Evolutionary conservation across 1,140 invertebrate species (phyloP), one percentile per base, ranked within the genome.

Genomic region (Heliconius hewitsoni): DNA sequence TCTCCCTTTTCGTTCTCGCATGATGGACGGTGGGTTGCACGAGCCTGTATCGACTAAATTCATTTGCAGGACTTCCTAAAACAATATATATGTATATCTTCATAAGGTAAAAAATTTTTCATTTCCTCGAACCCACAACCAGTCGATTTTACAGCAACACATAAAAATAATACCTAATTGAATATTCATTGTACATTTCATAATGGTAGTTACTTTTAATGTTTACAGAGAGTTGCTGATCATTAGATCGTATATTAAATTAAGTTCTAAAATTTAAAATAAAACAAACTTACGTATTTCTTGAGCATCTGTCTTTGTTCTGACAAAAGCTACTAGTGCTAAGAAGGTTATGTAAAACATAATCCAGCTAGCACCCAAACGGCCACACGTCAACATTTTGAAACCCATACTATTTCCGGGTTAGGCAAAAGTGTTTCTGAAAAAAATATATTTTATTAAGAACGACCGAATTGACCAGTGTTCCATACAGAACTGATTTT

Each of bases 21-120:
- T 97, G 97, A 82, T 96, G 96, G 72, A 97, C 91, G 81, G 94
- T 95, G 27, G 97, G 97, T 84, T 95, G 96, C 78, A 97, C 95
- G 81, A 97, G 87, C 78, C 94, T 95, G 92, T 97, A 96, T 78
- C 95, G 95, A 82, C 93, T 96, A 91, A 98, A 98, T 83, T 97
- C 97, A 83, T 94, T 80, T 39, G 96, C 96, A 66, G 96, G 96
- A 89, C 94, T 95, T 78, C 78, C 91, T 94, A 87, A n/a, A 93
- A 94, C 85, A 90, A 91, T 66, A 70, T 77, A 77, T 79, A 75
- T 23, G 23, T 23, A 23, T 23, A 30, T 30, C 30, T 30, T 30
- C 3, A 34, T 34, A 34, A 34, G 34, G 34, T 34, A 34, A 34
- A 34, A 34, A 34, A 34, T 34, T 4, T 34, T 34, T 34, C 2